Evolutionary conservation across 1,140 invertebrate genomes (phyloP), one percentile per base, ranked within the genome.

Genomic region (Vanessa tameamea): DNA sequence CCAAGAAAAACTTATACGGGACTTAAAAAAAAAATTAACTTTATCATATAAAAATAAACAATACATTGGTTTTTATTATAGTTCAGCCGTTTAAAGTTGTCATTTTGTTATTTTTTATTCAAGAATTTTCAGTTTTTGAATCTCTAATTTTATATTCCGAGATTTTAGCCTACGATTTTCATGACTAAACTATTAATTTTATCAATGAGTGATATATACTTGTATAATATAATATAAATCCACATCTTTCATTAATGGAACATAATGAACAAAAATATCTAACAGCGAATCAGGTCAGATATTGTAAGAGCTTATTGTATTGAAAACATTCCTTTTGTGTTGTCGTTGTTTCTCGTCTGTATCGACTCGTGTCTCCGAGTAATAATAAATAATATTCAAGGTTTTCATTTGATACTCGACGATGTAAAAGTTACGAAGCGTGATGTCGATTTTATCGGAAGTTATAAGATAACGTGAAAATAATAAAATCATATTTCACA

Each of bases 261-360:
- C 8, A 47, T 26, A 68, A 53, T 47, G 37, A 68, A 68, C 47
- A 68, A 55, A 68, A 53, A 20, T n/a, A 55, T 57, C 7, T 57
- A 47, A 57, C 16, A 59, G 16, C 16, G 50, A 67, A 68, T 68
- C 66, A 55, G 66, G 66, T 68, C 66, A 59, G 51, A 23, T 3
- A 31, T 68, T 57, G 66, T 43, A 68, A 68, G 23, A 20, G 31
- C 66, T 68, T 57, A 68, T 57, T 47, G 48, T 68, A 68, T 68
- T 26, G 65, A 67, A 67, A 53, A 57, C 16, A n/a, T 68, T 57
- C 53, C 66, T 57, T 68, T 68, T 68, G 31, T 68, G 43, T n/a
- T 57, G 66, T 68, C 37, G 53, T 57, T 68, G 47, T 68, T 57
- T 57, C 51, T 68, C 66, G 53, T 47, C 53, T 68, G 26, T 68